Conservation (phyloP, 2,113 vertebrate genomes). For the Apteryx mantelli region DNA sequence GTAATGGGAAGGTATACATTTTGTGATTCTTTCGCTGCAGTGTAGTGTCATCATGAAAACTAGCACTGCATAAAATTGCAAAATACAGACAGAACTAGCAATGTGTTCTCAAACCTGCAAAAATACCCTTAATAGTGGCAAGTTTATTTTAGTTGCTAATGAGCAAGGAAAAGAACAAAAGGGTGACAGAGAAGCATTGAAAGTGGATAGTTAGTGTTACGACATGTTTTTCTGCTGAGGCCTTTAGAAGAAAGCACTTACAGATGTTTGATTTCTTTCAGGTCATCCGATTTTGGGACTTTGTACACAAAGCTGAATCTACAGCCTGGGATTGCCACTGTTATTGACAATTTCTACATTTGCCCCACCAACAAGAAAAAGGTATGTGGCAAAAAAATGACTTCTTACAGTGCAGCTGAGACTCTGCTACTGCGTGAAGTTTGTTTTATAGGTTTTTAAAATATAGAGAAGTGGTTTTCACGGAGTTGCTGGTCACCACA, state of each 20-base stretch:
- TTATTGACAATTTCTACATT: conserved; percentile 97
- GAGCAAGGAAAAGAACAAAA: neutral
- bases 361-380: conserved; percentile 96
- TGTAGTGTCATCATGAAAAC: neutral
- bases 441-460: neutral
- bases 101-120: neutral
- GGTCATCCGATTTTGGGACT: conserved; percentile 94
- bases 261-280: conserved; percentile 63
- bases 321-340: conserved; percentile 89
- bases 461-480: neutral
- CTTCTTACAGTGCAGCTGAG: neutral
- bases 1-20: neutral
- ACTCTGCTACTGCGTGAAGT: neutral
- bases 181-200: neutral
- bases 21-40: neutral
- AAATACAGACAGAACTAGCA: neutral
- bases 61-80: neutral
- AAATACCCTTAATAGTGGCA: neutral
- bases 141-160: neutral
- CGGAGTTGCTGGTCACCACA: neutral
- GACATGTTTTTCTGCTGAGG: neutral
- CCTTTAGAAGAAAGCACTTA: conserved; percentile 3
- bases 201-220: neutral
- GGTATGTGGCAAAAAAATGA: conserved; percentile 75
- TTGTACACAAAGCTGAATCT: conserved; percentile 94